These are phyloP conservation scores for Siniperca chuatsi DNA, from an alignment of 2,113 vertebrate species.

Conservation along the genomic window DNA sequence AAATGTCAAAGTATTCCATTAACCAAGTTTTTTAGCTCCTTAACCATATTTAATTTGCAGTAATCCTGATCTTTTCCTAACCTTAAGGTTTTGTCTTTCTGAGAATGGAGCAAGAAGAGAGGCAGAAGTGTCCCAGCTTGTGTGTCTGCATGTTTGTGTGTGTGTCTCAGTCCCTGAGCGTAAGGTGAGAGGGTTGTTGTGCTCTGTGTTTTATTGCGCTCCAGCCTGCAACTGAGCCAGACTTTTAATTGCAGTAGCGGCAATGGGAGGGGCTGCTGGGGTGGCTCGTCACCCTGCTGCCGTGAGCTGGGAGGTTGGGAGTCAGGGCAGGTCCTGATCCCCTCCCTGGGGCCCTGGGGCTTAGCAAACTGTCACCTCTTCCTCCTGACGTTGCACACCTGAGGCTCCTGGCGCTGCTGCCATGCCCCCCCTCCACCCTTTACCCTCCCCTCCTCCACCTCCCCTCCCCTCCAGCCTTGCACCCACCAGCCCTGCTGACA, in stretches of 20 bases:
- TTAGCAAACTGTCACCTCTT: conserved; percentile 88
- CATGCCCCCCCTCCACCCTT: conserved; percentile 3
- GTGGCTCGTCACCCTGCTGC: conserved; percentile 77
- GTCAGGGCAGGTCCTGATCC: conserved; percentile 80
- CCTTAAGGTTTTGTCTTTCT: conserved; percentile 3
- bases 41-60: background rate
- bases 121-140: conserved; percentile 47
- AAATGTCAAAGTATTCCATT: background rate
- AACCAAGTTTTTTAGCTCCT: background rate
- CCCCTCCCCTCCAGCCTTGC: conserved; percentile 4
- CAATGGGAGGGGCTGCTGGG: conserved; percentile 66
- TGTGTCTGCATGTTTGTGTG: conserved; percentile 36
- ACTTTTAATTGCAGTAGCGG: conserved; percentile 84
- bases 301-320: conserved; percentile 75
- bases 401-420: conserved; percentile 83
- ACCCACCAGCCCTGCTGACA: conserved; percentile 85
- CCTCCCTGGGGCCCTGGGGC: conserved; percentile 77
- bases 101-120: conserved; percentile 1
- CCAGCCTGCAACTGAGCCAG: conserved; percentile 77
- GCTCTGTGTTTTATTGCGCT: conserved; percentile 78
- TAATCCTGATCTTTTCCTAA: background rate
- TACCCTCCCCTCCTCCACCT: background rate
- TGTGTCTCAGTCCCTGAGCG: conserved; percentile 61
- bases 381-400: conserved; percentile 92
- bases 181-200: conserved; percentile 79